These are phyloP conservation scores for Aptenodytes forsteri DNA, from an alignment of 2,113 vertebrate species.

Conservation along the genomic window DNA sequence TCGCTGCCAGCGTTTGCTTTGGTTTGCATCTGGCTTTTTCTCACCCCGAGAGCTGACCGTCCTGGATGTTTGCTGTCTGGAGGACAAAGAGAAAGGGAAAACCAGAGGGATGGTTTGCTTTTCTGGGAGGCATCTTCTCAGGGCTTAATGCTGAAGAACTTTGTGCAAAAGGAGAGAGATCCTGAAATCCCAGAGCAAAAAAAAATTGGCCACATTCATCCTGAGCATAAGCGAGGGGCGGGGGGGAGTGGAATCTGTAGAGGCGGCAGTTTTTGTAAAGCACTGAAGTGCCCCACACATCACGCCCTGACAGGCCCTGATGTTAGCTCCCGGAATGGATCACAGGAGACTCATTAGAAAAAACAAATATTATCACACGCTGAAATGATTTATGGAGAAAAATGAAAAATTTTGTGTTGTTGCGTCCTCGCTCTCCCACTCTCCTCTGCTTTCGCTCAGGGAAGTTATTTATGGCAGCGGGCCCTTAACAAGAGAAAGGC, in stretches of 20 bases:
- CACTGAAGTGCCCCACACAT: slow-evolving; percentile 83
- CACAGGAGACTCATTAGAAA: slow-evolving; percentile 91
- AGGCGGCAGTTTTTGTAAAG: slow-evolving; percentile 84
- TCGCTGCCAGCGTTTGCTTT: rapidly evolving
- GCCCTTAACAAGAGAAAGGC: slow-evolving; percentile 84
- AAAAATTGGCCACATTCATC: slow-evolving; percentile 73
- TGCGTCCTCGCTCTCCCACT: slow-evolving; percentile 76
- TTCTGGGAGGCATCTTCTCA: not conserved
- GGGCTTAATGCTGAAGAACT: not conserved
- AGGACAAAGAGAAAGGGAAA: not conserved
- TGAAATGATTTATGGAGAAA: slow-evolving; percentile 91
- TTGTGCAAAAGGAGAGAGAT: slow-evolving; percentile 34
- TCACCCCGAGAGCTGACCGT: rapidly evolving
- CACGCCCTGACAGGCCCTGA: slow-evolving; percentile 84
- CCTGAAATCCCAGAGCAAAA: slow-evolving; percentile 51
- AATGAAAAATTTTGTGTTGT: slow-evolving; percentile 87
- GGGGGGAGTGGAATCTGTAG: slow-evolving; percentile 68
- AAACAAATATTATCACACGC: slow-evolving; percentile 93
- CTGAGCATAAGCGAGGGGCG: slow-evolving; percentile 70
- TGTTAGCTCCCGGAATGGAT: slow-evolving; percentile 86
- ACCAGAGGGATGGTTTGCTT: not conserved
- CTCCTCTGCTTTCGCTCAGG: slow-evolving; percentile 76
- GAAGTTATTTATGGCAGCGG: slow-evolving; percentile 84
- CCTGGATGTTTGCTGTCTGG: not conserved
- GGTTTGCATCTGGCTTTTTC: rapidly evolving